These are phyloP conservation scores for Pyralis farinalis DNA, from an alignment of 2,888 invertebrate species.

Conservation along the genomic window DNA sequence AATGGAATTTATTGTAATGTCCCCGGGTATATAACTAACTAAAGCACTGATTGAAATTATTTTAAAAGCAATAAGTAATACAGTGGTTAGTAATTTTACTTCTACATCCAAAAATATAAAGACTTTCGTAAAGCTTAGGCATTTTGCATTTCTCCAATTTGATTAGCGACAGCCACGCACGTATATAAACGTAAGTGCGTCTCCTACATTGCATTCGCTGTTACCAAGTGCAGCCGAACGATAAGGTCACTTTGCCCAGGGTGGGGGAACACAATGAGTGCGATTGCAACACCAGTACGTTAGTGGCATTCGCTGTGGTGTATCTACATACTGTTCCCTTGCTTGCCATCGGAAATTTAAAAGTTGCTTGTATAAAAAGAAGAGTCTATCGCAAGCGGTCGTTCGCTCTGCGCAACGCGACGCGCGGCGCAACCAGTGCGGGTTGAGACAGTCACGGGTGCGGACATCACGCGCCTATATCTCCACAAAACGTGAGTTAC, in stretches of 20 bases:
- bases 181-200: slow-evolving; percentile 20
- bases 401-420: slow-evolving; percentile 47
- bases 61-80: too few relatives aligned
- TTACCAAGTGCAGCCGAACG: slow-evolving; percentile 65
- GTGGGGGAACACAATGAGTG: slow-evolving; percentile 51
- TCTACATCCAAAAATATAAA: too few relatives aligned
- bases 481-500: slow-evolving; percentile 49
- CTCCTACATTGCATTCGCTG: slow-evolving; percentile 46
- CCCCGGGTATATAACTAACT: too few relatives aligned
- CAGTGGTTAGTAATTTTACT: too few relatives aligned
- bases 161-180: too few relatives aligned
- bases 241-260: slow-evolving; percentile 66
- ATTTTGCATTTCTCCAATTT: too few relatives aligned
- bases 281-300: slow-evolving; percentile 38
- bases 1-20: too few relatives aligned
- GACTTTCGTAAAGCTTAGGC: too few relatives aligned
- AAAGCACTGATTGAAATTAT: too few relatives aligned
- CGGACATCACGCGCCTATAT: slow-evolving; percentile 44
- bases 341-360: slow-evolving; percentile 31
- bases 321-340: slow-evolving; percentile 24
- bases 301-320: slow-evolving; percentile 11
- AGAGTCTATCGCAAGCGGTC: slow-evolving; percentile 37
- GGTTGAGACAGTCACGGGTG: slow-evolving; percentile 44
- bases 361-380: slow-evolving; percentile 51
- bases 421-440: slow-evolving; percentile 48